Evolutionary conservation across 2,888 invertebrate genomes (phyloP), one percentile per base, ranked within the genome.

Genomic region (Lingula anatina): DNA sequence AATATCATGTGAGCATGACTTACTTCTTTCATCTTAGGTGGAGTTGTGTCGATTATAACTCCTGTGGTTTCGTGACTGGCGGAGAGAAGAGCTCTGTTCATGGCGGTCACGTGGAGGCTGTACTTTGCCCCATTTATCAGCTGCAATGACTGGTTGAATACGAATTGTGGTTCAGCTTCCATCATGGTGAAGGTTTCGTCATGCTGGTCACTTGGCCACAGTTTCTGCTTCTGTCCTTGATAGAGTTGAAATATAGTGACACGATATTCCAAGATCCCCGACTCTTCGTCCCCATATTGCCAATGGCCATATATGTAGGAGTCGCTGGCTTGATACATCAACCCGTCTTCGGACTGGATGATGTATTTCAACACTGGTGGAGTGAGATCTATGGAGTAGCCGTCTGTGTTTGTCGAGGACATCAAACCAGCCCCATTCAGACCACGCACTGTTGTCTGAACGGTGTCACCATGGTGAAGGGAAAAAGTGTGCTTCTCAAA

Each of bases 311-410:
- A 44, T n/a, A 44, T 26, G 12, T 31, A 4, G 31, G 9, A 9
- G 31, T 15, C 15, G 9, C 15, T 9, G 9, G 31, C 15, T 31
- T 31, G 31, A 15, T 31, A 31, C 15, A 12, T 31, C 9, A 12
- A 12, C 15, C 31, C 31, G 31, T 31, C 15, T 9, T 9, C 31
- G 15, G 9, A 12, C 9, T 31, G 9, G 9, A 9, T 31, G 9
- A 31, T 12, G 15, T 31, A 31, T 12, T 31, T 31, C 31, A 47
- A 23, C 2, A 38, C 39, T 2, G 66, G 66, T 15, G 64, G 56
- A 5, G 65, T 63, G n/a, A 58, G 55, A 42, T 66, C 66, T 35
- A 66, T 55, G 4, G 50, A 15, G 44, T 60, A 60, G 1, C 65
- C 65, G 49, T 62, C 46, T n/a, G 60, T 59, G 2, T 47, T 35